phyloP scores from a whole-genome alignment of 2,797 vertebrate species.

The Pangasius djambal region DNA sequence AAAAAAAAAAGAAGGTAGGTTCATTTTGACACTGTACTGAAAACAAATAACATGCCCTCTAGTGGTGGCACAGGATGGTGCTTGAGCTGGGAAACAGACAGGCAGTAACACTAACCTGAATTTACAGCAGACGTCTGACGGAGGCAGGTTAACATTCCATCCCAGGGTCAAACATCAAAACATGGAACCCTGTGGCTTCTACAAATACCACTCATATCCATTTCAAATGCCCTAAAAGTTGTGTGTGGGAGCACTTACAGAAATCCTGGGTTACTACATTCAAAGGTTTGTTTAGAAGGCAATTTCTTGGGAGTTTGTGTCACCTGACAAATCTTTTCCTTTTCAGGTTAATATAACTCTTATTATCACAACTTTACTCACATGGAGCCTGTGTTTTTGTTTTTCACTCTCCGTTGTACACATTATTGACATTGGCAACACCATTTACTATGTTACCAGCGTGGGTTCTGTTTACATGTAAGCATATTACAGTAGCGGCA shows the following conservation, averaged over 20 bases:
- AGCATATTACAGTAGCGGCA: slow-evolving; percentile 58
- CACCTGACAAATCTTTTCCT: not conserved
- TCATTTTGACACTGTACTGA: slow-evolving; percentile 42
- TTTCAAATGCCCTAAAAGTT: slow-evolving; percentile 37
- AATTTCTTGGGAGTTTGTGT: not conserved
- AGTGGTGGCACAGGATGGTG: slow-evolving; percentile 48
- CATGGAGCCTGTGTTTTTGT: slow-evolving; percentile 62
- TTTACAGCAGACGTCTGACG: slow-evolving; percentile 35
- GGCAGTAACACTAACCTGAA: slow-evolving; percentile 45
- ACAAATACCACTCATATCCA: slow-evolving; percentile 20
- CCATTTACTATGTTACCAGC: slow-evolving; percentile 59
- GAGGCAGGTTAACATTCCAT: slow-evolving; percentile 22
- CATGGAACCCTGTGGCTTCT: not conserved
- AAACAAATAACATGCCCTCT: slow-evolving; percentile 51
- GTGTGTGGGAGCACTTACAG: not conserved
- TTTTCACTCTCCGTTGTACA: slow-evolving; percentile 57
- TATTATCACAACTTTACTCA: slow-evolving; percentile 16
- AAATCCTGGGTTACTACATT: not conserved
- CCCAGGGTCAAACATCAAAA: slow-evolving; percentile 34
- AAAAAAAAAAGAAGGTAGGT: not conserved
- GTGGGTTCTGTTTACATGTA: slow-evolving; percentile 65
- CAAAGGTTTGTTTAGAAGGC: slow-evolving; percentile 2
- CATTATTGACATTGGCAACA: slow-evolving; percentile 69
- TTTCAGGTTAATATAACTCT: slow-evolving; percentile 5
- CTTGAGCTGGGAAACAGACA: slow-evolving; percentile 4